Evolutionary conservation across 2,797 vertebrate genomes (phyloP), one percentile per base, ranked within the genome.

Genomic region (Myotis findleyi): DNA sequence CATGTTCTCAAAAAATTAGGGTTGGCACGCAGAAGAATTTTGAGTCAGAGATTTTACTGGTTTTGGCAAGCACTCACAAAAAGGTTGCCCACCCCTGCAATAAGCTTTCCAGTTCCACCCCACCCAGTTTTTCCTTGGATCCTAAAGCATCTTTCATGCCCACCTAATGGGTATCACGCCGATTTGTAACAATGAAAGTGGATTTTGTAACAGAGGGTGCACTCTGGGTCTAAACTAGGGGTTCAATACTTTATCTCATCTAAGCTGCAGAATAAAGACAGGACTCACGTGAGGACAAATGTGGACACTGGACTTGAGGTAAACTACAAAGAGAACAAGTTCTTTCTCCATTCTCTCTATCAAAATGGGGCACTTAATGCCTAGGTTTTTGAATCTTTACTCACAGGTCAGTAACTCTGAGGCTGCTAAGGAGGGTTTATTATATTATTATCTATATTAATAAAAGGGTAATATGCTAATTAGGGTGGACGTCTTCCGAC

Each of bases 401-500:
- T 30, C 49, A 47, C 30, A 49, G 64, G 66, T 71, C 11, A 75
- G 20, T 6, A 89, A 5, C 51, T 68, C 85, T 79, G 55, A 95
- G 72, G 53, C 20, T 44, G 16, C 10, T 44, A 38, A n/a, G 72
- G 64, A 94, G n/a, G 62, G n/a, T 95, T 96, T 68, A 84, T 96
- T 64, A 84, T 36, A 7, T 91, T 94, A 93, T 38, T 33, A 20
- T 33, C 33, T 33, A 33, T 33, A 33, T 33, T 33, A 33, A 33
- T 33, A 33, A 33, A 33, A 33, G 33, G 33, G 33, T 33, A 33
- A 33, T 33, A 33, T 33, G 33, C 33, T 33, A 33, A 33, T 33
- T 33, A 33, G 33, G 33, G 33, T 33, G 33, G 33, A 33, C 33
- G 33, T 33, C 33, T 33, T 33, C 33, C 33, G 33, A 33, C 33